Evolutionary conservation across 2,888 invertebrate genomes (phyloP).

Genomic region (Gortyna flavago): DNA sequence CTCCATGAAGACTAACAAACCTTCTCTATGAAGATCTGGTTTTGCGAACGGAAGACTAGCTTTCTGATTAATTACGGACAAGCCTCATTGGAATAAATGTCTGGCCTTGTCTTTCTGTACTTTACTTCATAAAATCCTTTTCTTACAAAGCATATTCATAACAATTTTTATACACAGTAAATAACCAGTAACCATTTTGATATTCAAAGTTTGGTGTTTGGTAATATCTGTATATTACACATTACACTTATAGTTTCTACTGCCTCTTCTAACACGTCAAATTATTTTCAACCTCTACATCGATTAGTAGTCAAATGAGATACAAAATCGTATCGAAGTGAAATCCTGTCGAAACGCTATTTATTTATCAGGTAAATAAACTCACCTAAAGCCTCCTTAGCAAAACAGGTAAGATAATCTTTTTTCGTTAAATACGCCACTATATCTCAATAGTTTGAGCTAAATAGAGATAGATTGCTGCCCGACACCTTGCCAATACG

Average conservation of each 20-base stretch:
- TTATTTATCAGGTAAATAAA: constrained; percentile 16
- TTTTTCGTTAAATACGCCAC: constrained; percentile 51
- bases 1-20: too few relatives aligned
- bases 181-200: not conserved
- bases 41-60: too few relatives aligned
- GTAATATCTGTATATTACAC: not conserved
- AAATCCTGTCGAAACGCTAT: constrained; percentile 1
- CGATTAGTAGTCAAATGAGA: not conserved
- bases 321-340: not conserved
- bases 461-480: constrained; percentile 52
- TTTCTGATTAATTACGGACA: not conserved
- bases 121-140: not conserved
- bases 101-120: not conserved
- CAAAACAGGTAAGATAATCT: constrained; percentile 39
- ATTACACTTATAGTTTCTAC: not conserved
- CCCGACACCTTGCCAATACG: constrained; percentile 32
- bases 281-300: not conserved
- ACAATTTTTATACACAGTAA: not conserved
- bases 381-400: not conserved
- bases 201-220: not conserved
- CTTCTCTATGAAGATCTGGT: too few relatives aligned
- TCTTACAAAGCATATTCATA: not conserved
- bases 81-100: not conserved
- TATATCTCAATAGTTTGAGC: constrained; percentile 58
- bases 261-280: not conserved